Percentiles rank a stretch among this genome's conserved stretches.
Evolutionary conservation across 2,888 invertebrate genomes (phyloP).

Genomic region (Macropis europaea): DNA sequence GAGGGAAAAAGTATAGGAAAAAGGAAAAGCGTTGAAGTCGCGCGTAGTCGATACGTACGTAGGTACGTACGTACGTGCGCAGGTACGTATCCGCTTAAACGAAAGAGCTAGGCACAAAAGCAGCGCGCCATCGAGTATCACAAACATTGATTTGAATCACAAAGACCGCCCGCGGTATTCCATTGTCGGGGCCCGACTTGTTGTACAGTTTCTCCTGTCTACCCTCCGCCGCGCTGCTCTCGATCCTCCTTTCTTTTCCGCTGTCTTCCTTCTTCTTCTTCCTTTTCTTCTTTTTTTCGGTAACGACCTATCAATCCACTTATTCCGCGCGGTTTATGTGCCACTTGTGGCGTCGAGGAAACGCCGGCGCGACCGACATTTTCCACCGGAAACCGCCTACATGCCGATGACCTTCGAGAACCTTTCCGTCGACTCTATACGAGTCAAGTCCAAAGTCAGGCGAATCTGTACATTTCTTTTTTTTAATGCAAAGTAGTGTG

Average conservation of each 20-base stretch:
- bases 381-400: too few relatives aligned
- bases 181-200: slow-evolving; percentile 74
- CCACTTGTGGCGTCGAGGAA: slow-evolving; percentile 73
- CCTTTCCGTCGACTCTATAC: too few relatives aligned
- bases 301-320: slow-evolving; percentile 74
- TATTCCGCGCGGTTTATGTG: slow-evolving; percentile 73
- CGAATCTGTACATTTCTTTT: too few relatives aligned
- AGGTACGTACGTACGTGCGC: slow-evolving; percentile 14
- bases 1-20: neutral
- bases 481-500: too few relatives aligned
- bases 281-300: slow-evolving; percentile 49
- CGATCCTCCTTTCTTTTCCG: slow-evolving; percentile 31
- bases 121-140: slow-evolving; percentile 73
- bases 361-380: neutral
- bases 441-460: too few relatives aligned
- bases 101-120: slow-evolving; percentile 67
- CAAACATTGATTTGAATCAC: slow-evolving; percentile 79
- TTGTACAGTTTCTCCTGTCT: slow-evolving; percentile 68
- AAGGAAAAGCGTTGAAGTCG: slow-evolving; percentile 16
- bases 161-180: slow-evolving; percentile 76
- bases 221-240: slow-evolving; percentile 23
- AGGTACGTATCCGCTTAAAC: slow-evolving; percentile 54
- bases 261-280: slow-evolving; percentile 17
- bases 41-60: slow-evolving; percentile 29
- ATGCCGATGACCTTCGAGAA: too few relatives aligned